These are phyloP conservation scores for Habrosyne pyritoides DNA, from an alignment of 2,888 invertebrate genomes.

Conservation along the genomic window DNA sequence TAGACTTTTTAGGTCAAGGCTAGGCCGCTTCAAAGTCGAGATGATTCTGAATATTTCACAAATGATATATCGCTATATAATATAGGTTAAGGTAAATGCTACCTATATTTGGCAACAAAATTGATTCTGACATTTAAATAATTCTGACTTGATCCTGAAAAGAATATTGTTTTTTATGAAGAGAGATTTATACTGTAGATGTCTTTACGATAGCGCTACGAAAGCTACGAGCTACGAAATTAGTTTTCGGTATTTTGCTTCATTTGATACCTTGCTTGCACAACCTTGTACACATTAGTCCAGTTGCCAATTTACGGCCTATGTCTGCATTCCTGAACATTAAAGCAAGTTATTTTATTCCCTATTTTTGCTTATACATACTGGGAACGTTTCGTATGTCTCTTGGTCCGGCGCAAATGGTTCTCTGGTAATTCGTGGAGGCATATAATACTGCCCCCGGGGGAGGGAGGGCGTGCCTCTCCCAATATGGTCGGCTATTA, in stretches of 20 bases:
- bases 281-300: neutral
- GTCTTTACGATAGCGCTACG: neutral
- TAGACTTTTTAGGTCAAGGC: too few relatives aligned
- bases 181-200: too few relatives aligned
- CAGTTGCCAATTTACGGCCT: conserved; percentile 15
- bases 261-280: neutral
- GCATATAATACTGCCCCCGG: conserved; percentile 10
- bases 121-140: too few relatives aligned
- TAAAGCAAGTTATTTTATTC: conserved; percentile 8
- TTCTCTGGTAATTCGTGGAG: conserved; percentile 14
- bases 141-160: too few relatives aligned
- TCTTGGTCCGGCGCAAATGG: conserved; percentile 19
- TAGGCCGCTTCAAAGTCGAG: too few relatives aligned
- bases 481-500: conserved; percentile 10
- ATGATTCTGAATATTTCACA: too few relatives aligned
- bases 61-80: too few relatives aligned
- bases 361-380: neutral
- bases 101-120: too few relatives aligned
- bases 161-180: too few relatives aligned
- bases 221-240: conserved; percentile 8
- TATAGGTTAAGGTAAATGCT: too few relatives aligned
- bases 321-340: neutral
- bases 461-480: conserved; percentile 23
- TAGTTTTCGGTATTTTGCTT: conserved; percentile 8
- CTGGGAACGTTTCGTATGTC: neutral